These are phyloP conservation scores for Diabrotica undecimpunctata DNA, from an alignment of 1,140 invertebrate species.

Conservation along the genomic window DNA sequence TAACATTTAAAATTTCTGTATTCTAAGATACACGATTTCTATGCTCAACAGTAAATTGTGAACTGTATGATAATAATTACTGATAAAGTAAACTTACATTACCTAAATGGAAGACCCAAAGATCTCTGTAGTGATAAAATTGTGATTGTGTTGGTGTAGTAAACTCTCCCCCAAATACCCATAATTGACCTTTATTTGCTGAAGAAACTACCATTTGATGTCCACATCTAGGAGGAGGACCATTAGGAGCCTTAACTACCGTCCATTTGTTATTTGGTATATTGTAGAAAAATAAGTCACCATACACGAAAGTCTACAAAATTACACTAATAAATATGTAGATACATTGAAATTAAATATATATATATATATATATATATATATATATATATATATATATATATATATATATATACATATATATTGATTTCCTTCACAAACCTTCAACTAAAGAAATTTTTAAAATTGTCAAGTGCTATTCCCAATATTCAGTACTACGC, in stretches of 20 bases:
- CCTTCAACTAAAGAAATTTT: too few relatives aligned
- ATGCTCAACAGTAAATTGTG: too few relatives aligned
- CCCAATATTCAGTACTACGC: too few relatives aligned
- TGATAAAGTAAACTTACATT: constrained; percentile 12
- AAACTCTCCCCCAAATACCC: constrained; percentile 93
- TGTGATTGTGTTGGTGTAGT: constrained; percentile 84
- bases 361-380: too few relatives aligned
- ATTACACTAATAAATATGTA: neutral
- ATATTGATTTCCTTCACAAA: too few relatives aligned
- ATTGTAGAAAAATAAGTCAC: constrained; percentile 82
- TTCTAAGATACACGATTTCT: too few relatives aligned
- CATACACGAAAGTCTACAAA: constrained; percentile 76
- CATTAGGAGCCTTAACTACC: constrained; percentile 70
- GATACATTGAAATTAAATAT: neutral
- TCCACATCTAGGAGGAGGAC: constrained; percentile 79
- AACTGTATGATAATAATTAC: too few relatives aligned
- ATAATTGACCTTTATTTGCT: constrained; percentile 70
- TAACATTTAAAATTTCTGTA: too few relatives aligned
- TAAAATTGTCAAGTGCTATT: too few relatives aligned
- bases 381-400: too few relatives aligned
- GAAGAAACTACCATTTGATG: constrained; percentile 78
- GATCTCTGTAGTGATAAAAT: constrained; percentile 91
- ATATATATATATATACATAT: too few relatives aligned
- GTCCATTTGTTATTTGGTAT: constrained; percentile 78
- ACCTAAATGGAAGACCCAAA: constrained; percentile 76